phyloP scores from a whole-genome alignment of 92 coral and sea anemone species.

The Phenganax subtilis region DNA sequence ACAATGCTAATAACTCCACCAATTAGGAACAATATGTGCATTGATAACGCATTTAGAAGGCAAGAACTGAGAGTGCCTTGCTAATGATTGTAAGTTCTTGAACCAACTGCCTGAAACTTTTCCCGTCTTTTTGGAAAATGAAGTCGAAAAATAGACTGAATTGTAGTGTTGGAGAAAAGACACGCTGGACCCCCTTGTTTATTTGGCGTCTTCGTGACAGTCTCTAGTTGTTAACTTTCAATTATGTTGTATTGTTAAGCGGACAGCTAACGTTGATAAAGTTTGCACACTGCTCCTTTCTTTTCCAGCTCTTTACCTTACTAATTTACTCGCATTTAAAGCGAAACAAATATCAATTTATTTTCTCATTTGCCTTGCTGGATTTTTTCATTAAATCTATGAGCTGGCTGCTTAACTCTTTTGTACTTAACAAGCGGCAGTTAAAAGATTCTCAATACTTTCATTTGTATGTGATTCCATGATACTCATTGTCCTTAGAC shows the following conservation, averaged over 20 bases:
- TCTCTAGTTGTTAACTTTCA: conserved; percentile 31
- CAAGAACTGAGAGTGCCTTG: conserved; percentile 26
- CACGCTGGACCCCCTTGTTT: conserved; percentile 21
- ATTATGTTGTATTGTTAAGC: conserved; percentile 35
- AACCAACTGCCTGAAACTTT: neutral
- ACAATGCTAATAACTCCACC: conserved; percentile 86
- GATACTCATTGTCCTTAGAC: conserved; percentile 58
- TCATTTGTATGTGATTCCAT: conserved; percentile 57
- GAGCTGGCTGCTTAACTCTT: conserved; percentile 8
- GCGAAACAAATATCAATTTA: conserved; percentile 19
- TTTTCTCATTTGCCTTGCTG: neutral
- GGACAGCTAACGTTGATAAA: neutral
- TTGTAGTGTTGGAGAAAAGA: neutral
- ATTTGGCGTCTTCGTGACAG: conserved; percentile 33
- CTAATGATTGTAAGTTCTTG: neutral
- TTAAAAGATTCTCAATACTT: conserved; percentile 39
- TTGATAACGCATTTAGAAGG: conserved; percentile 51
- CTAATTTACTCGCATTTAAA: conserved; percentile 15
- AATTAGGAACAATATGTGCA: conserved; percentile 91
- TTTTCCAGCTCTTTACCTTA: neutral
- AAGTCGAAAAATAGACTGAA: neutral
- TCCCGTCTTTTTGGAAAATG: neutral
- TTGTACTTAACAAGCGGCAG: conserved; percentile 18
- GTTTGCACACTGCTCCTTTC: neutral
- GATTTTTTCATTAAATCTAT: conserved; percentile 2